Evolutionary conservation across 2,888 invertebrate species (phyloP), one percentile per base, ranked within the genome.

Genomic region (Phanerotoma sp.): DNA sequence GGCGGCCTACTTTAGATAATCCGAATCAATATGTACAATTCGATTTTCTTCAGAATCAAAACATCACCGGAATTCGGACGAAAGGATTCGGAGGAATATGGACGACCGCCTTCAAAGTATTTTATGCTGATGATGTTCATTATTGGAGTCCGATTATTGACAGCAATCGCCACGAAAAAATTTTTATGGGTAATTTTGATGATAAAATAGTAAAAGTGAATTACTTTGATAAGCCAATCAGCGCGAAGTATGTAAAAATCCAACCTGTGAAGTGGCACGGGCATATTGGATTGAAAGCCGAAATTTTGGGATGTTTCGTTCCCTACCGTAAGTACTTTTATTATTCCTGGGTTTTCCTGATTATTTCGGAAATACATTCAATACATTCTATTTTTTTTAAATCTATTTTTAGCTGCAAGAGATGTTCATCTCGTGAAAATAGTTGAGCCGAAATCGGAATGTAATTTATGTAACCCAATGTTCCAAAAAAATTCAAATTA

Each of bases 221-320:
- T 62, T 81, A 83, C 66, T 92, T 93, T 69, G 79, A 81, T n/a
- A 80, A 81, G n/a, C 88, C 91, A 0, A 81, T 94, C 40, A 81
- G 84, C 61, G 86, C 91, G 0, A 83, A 84, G 60, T 88, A 85
- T 66, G 61, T 94, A 2, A 87, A 87, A 69, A 72, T 94, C 11
- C 74, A 85, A 48, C 93, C 93, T 0, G 69, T 80, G 0, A 84
- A 85, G 49, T 93, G 91, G 91, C 81, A 86, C 35, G 78, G 84
- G 4, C 83, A 82, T 57, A 87, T 93, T 28, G 88, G 89, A 63
- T 79, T 94, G 75, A 83, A 86, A 54, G 77, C 87, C 0, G 92
- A 94, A 67, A 83, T 93, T 0, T 79, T 86, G 11, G 93, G 93
- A 5, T 94, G 94, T 71, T 91, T 83, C 64, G 78, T 84, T 62